A percentile compares a stretch with the other conserved stretches of the same genome.
phyloP scores from a whole-genome alignment of 2,797 vertebrate species.

The Potorous gilbertii region DNA sequence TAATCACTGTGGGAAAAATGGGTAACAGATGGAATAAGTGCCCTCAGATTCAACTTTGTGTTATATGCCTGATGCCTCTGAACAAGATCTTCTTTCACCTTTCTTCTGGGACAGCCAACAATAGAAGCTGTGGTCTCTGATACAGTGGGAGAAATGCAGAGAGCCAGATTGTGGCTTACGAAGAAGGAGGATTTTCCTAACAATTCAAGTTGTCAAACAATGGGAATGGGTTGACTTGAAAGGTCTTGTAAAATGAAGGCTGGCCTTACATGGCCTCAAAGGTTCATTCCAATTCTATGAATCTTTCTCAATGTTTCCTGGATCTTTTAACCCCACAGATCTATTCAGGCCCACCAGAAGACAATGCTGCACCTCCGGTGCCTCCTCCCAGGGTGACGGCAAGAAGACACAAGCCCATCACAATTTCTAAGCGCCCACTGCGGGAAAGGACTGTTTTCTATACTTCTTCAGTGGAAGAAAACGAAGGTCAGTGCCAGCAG shows the following conservation, averaged over 20 bases:
- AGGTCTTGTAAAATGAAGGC: neutral
- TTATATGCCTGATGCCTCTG: neutral
- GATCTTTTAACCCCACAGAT: constrained; percentile 86
- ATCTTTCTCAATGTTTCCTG: constrained; percentile 49
- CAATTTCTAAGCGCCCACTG: constrained; percentile 95
- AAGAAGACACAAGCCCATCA: constrained; percentile 96
- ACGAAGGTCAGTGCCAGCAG: constrained; percentile 86
- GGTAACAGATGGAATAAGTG: neutral
- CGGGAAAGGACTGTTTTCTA: constrained; percentile 88
- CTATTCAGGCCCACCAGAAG: constrained; percentile 92
- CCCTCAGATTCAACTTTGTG: neutral
- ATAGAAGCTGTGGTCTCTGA: neutral
- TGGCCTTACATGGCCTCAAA: neutral
- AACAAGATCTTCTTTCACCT: neutral
- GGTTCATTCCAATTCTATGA: neutral
- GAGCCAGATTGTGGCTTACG: neutral
- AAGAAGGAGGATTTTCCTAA: neutral
- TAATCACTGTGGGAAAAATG: neutral
- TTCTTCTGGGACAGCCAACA: neutral
- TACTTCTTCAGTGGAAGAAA: constrained; percentile 81
- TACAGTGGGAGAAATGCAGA: neutral
- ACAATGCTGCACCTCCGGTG: constrained; percentile 89
- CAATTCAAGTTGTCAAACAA: constrained; percentile 30
- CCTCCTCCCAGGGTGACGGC: constrained; percentile 93
- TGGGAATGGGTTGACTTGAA: neutral